These are phyloP conservation scores for Lagria hirta DNA, from an alignment of 2,888 invertebrate genomes.

Conservation along the genomic window DNA sequence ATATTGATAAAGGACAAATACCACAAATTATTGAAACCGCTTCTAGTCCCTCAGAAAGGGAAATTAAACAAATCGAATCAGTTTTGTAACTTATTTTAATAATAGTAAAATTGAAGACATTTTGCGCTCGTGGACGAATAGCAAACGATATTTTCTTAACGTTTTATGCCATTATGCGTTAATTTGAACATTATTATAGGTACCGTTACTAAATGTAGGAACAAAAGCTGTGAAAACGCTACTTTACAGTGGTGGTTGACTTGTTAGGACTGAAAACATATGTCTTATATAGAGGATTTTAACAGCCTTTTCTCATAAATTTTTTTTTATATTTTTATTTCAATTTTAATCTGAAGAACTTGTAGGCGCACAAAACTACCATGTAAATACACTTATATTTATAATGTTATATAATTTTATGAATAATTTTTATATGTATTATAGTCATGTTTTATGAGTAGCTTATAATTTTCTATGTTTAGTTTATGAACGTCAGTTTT, in stretches of 20 bases:
- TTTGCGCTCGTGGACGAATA: slow-evolving; percentile 4
- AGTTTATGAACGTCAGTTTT: slow-evolving; percentile 7
- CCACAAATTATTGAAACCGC: slow-evolving; percentile 80
- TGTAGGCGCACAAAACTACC: slow-evolving; percentile 17
- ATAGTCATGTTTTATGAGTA: slow-evolving; percentile 12
- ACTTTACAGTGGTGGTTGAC: background rate
- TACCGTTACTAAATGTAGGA: no score
- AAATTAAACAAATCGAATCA: slow-evolving; percentile 72
- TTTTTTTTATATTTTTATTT: slow-evolving; percentile 5
- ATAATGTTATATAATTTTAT: slow-evolving; percentile 18
- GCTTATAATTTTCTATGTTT: slow-evolving; percentile 5
- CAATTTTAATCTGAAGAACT: slow-evolving; percentile 8
- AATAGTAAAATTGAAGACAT: no score
- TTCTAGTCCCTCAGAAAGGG: slow-evolving; percentile 61
- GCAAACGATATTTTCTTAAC: slow-evolving; percentile 15
- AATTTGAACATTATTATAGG: no score
- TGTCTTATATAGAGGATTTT: no score
- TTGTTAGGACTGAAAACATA: background rate
- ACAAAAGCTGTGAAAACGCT: slow-evolving; percentile 2
- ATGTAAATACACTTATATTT: slow-evolving; percentile 16
- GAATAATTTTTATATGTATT: slow-evolving; percentile 22
- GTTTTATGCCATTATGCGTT: slow-evolving; percentile 7
- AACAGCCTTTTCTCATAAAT: no score
- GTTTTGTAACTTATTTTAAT: slow-evolving; percentile 62
- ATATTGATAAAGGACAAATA: slow-evolving; percentile 53